Base-by-base conservation (phyloP, 2,888 invertebrate genomes). In the Petrophora chlorosata region DNA sequence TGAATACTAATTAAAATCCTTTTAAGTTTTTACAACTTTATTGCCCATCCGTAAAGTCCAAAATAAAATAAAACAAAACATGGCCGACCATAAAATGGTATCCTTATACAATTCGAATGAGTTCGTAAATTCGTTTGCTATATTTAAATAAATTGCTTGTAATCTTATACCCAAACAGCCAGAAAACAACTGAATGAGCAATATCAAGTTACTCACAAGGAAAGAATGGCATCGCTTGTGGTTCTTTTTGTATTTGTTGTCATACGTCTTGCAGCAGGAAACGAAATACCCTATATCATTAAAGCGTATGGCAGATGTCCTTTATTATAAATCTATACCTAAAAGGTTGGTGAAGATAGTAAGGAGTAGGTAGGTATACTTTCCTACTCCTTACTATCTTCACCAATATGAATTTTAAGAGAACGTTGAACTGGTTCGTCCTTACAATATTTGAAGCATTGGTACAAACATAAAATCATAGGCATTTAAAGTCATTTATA, bases 81-180 rank as follows among this genome's bases (percentile, higher is more conserved):
- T 63, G 55, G 61, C 61, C 56, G 61, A 66, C 69, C 72, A 79
- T 75, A 79, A 80, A 81, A 78, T 74, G 75, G 61, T 65, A 70
- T 70, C 57, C 70, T 76, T 76, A 70, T 76, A 78, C 73, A 74
- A 79, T 68, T 61, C 60, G 66, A 73, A 68, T 71, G 72, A 75
- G 76, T 85, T 76, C 80, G 76, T 84, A 82, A 85, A 86, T 86
- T 82, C 79, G 77, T 83, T 84, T 84, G 88, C 79, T 80, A 81
- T 85, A 85, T 81, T 84, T 80, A 82, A 88, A 88, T 87, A 86
- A 85, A 88, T 87, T 82, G 85, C 85, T 82, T 86, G 89, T 89
- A 89, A 89, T 89, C 85, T 82, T 86, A 90, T 87, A 88, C 82
- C 85, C 85, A 89, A 89, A 89, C 89, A 88, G 73, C 72, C 81